These are phyloP conservation scores for Drosophila paramelanica DNA, from an alignment of 2,888 invertebrate genomes.

Conservation along the genomic window DNA sequence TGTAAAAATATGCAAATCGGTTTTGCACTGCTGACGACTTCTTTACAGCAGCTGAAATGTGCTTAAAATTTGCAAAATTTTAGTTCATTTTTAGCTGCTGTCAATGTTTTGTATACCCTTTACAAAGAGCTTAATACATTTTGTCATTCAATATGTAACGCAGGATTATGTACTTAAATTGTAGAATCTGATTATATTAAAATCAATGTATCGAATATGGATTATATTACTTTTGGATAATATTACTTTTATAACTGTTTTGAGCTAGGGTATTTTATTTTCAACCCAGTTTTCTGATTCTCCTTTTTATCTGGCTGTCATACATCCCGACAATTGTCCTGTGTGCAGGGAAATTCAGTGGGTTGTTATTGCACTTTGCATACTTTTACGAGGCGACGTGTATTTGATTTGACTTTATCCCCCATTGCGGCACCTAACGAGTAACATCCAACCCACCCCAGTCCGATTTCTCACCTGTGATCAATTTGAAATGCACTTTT, in stretches of 20 bases:
- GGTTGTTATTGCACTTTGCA: constrained; percentile 64
- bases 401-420: constrained; percentile 56
- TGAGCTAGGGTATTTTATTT: constrained; percentile 2
- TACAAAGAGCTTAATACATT: not conserved
- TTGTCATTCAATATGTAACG: not conserved
- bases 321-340: constrained; percentile 59
- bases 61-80: constrained; percentile 76
- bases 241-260: no score
- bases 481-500: constrained; percentile 70
- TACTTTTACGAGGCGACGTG: constrained; percentile 50
- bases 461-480: constrained; percentile 8
- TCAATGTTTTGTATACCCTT: constrained; percentile 44
- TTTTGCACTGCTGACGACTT: constrained; percentile 72
- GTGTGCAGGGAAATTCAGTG: constrained; percentile 25
- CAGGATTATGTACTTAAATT: no score
- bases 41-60: constrained; percentile 72
- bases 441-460: constrained; percentile 24
- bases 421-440: constrained; percentile 11
- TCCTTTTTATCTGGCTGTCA: constrained; percentile 22
- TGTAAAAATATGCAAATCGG: constrained; percentile 74
- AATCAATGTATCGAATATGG: no score
- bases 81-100: constrained; percentile 67
- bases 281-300: not conserved
- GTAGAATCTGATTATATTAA: no score
- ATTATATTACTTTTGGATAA: no score